Conservation (phyloP, 2,113 vertebrate species). For the Donacobius atricapilla region DNA sequence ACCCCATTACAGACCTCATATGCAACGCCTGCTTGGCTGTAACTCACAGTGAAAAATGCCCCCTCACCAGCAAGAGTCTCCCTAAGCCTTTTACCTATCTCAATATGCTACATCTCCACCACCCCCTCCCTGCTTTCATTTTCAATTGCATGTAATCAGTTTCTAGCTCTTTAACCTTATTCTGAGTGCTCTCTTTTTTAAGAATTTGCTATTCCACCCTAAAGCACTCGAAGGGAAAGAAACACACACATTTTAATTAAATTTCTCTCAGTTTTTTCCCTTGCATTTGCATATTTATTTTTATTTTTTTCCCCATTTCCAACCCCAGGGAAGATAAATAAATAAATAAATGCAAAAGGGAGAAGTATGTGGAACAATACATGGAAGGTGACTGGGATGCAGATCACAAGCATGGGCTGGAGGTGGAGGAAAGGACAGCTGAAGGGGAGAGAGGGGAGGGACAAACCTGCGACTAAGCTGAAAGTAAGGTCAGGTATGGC, state of each 20-base stretch:
- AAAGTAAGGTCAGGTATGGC: background rate
- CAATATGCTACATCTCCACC: background rate
- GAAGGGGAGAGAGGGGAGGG: background rate
- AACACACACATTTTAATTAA: slow-evolving; percentile 72
- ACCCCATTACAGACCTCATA: background rate
- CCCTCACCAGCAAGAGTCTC: slow-evolving; percentile 3
- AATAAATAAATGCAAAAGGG: slow-evolving; percentile 39
- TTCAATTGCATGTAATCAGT: slow-evolving; percentile 64
- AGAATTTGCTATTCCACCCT: slow-evolving; percentile 68
- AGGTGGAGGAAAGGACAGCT: background rate
- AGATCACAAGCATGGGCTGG: background rate
- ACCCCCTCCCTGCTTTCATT: slow-evolving; percentile 54
- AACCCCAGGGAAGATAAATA: slow-evolving; percentile 10
- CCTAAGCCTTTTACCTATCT: slow-evolving; percentile 31
- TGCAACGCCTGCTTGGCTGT: background rate
- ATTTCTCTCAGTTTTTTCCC: slow-evolving; percentile 41
- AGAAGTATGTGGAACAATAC: slow-evolving; percentile 25
- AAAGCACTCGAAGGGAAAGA: slow-evolving; percentile 63
- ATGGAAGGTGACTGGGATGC: slow-evolving; percentile 48
- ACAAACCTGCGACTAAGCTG: background rate
- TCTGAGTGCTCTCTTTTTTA: slow-evolving; percentile 63
- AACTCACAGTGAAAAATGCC: slow-evolving; percentile 44
- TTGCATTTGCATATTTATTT: slow-evolving; percentile 63
- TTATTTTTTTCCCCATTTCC: slow-evolving; percentile 23
- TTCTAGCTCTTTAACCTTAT: slow-evolving; percentile 69